Percentiles rank a stretch among this genome's conserved stretches.
These are phyloP conservation scores for Pseudoips prasinana DNA, from an alignment of 2,888 invertebrate genomes.

Conservation along the genomic window DNA sequence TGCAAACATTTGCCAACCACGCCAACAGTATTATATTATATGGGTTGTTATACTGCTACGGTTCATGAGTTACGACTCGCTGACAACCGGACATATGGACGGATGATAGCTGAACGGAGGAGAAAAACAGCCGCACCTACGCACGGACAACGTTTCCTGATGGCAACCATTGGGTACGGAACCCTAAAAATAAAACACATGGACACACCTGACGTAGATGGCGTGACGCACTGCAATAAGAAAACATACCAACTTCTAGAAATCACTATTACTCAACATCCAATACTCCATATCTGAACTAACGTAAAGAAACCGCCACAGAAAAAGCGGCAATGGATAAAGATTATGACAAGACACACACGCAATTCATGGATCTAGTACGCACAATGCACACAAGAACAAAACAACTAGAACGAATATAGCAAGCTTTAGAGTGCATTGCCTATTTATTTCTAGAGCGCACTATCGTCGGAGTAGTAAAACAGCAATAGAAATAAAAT, in stretches of 20 bases:
- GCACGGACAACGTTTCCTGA: too few species aligned
- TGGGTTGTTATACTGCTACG: too few species aligned
- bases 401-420: constrained; percentile 1
- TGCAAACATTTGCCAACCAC: too few species aligned
- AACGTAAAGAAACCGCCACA: background rate
- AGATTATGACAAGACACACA: constrained; percentile 1
- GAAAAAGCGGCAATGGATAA: constrained; percentile 14
- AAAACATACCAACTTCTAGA: background rate
- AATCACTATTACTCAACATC: constrained; percentile 3
- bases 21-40: too few species aligned
- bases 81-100: too few species aligned
- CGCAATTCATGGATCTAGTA: constrained; percentile 23
- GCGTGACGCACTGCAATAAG: constrained; percentile 43
- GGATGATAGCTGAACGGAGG: too few species aligned
- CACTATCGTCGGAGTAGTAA: background rate
- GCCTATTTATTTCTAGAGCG: constrained; percentile 7
- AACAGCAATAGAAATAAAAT: constrained; percentile 17
- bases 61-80: too few species aligned
- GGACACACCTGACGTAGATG: constrained; percentile 40
- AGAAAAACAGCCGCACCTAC: too few species aligned
- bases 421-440: constrained; percentile 11
- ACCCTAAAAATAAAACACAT: constrained; percentile 30
- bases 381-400: constrained; percentile 8
- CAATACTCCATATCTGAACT: constrained; percentile 5
- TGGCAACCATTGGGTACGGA: too few species aligned